These are phyloP conservation scores for Aphis craccivora DNA, from an alignment of 1,140 invertebrate genomes.

Conservation along the genomic window DNA sequence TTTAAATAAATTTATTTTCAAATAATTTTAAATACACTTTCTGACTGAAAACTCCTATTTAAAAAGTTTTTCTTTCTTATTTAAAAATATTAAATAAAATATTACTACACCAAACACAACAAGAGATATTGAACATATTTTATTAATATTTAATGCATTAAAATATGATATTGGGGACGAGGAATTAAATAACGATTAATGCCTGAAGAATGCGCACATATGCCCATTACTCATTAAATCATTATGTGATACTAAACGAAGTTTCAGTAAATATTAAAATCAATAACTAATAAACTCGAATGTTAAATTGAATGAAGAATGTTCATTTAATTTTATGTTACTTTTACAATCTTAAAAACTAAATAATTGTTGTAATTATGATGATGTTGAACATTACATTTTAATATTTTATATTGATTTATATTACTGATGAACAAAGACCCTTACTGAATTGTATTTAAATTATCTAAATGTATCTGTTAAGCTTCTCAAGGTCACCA, in stretches of 20 bases:
- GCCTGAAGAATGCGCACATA: too few relatives aligned
- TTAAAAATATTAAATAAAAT: too few relatives aligned
- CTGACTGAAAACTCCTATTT: background rate
- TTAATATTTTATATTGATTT: background rate
- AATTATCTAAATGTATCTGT: background rate
- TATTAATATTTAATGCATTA: background rate
- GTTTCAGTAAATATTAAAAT: too few relatives aligned
- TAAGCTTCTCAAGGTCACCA: background rate
- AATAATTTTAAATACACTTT: too few relatives aligned
- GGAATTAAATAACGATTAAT: too few relatives aligned
- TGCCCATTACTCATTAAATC: too few relatives aligned
- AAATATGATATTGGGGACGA: too few relatives aligned
- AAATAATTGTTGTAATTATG: background rate
- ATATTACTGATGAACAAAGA: background rate
- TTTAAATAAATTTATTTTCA: too few relatives aligned
- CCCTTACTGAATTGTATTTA: background rate
- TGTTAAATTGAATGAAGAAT: too few relatives aligned
- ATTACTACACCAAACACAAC: background rate
- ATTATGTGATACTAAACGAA: too few relatives aligned
- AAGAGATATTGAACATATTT: background rate
- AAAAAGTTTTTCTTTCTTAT: too few relatives aligned
- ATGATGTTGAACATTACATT: background rate
- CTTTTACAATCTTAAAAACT: background rate
- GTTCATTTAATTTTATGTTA: background rate
- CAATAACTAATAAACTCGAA: too few relatives aligned